Base-by-base conservation (phyloP, 2,888 invertebrate genomes). In the Sceliomorpha sp. region DNA sequence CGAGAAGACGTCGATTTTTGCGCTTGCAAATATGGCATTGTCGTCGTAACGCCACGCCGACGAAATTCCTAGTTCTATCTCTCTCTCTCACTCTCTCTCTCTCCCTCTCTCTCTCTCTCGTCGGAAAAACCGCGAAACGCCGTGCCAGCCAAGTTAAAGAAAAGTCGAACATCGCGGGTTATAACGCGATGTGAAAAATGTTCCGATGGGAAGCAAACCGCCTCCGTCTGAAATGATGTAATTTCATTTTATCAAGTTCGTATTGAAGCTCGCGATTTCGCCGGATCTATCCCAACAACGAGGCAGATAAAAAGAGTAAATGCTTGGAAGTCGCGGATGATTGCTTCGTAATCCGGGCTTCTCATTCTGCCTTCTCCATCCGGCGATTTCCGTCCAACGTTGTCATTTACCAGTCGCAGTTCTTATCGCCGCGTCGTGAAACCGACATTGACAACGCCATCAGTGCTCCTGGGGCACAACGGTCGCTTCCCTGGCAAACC, bases 321-420 rank as follows among this genome's bases (percentile, higher is more conserved):
- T 27, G 37, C 13, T n/a, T 29, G 36, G 39, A 44, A 53, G 45
- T 68, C 45, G 44, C 51, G 29, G 55, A 68, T 67, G 67, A 67
- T 67, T 67, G 59, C 53, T 48, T 48, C 53, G 53, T 48, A 55
- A 60, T 55, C 39, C 47, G 40, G 39, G 48, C 48, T 20, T 8
- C 48, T 55, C 55, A 59, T 67, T 67, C 50, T 17, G 37, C 37
- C 26, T 37, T 31, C 26, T 37, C 37, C 24, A 51, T 29, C 45
- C 39, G 26, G 31, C 39, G 34, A 44, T 59, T 60, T 36, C 47
- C 7, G 55, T 55, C 44, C 29, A 55, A 55, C 32, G 51, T 67
- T 48, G 67, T 59, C 67, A 67, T 67, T 60, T 67, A 55, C 53
- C 59, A 55, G 48, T 59, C 44, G 40, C 59, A 47, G 40, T 55